phyloP scores from a whole-genome alignment of 1,140 invertebrate species.

The Euwallacea fornicatus region DNA sequence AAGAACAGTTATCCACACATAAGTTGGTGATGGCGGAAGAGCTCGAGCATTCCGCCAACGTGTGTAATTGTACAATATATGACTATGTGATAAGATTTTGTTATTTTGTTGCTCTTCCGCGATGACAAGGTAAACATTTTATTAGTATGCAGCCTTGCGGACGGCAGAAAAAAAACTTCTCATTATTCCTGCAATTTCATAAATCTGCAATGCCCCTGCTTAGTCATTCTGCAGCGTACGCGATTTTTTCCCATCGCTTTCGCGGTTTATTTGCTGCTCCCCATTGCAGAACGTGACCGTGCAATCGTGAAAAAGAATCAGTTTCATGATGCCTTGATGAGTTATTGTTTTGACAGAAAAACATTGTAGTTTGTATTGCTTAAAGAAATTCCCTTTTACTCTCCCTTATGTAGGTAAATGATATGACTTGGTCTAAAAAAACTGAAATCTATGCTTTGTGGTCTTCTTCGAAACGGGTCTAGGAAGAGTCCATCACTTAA shows the following conservation, averaged over 20 bases:
- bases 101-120: too few species aligned
- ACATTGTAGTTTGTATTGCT: neutral
- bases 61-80: neutral
- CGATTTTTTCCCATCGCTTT: slow-evolving; percentile 1
- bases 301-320: neutral
- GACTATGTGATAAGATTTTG: too few species aligned
- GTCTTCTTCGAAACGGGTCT: slow-evolving; percentile 20
- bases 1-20: slow-evolving; percentile 10
- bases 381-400: too few species aligned
- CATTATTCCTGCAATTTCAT: too few species aligned
- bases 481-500: slow-evolving; percentile 16
- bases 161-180: too few species aligned
- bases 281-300: neutral
- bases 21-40: slow-evolving; percentile 8
- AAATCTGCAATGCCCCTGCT: neutral
- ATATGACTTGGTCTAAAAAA: neutral
- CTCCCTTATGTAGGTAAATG: too few species aligned
- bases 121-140: too few species aligned
- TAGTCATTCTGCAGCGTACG: slow-evolving; percentile 4
- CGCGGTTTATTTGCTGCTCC: too few species aligned
- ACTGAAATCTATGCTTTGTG: neutral
- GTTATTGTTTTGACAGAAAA: neutral
- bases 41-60: slow-evolving; percentile 12
- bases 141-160: too few species aligned
- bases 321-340: neutral